phyloP scores from a whole-genome alignment of 2,888 invertebrate genomes.

The Drosophila eohydei region DNA sequence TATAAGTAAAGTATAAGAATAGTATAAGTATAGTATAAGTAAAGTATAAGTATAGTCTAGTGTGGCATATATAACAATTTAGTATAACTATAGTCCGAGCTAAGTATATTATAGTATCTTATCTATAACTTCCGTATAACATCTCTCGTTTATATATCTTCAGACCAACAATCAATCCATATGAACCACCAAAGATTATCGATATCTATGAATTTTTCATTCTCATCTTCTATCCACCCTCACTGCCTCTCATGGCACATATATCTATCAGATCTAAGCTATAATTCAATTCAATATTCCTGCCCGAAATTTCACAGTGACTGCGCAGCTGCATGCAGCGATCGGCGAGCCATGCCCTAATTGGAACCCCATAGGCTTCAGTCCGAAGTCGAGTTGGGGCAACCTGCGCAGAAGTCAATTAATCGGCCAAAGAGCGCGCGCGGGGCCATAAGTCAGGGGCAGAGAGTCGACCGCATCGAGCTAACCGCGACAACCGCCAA shows the following conservation, averaged over 20 bases:
- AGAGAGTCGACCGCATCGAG: slow-evolving; percentile 19
- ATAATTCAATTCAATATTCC: neutral
- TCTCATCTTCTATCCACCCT: neutral
- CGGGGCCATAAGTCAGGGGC: slow-evolving; percentile 66
- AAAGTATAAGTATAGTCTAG: too few species aligned
- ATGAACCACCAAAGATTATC: too few species aligned
- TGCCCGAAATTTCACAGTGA: neutral
- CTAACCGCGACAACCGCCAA: slow-evolving; percentile 80
- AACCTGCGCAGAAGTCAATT: slow-evolving; percentile 63
- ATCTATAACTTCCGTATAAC: too few species aligned
- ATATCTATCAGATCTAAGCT: neutral
- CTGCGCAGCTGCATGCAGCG: slow-evolving; percentile 12
- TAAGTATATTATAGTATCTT: too few species aligned
- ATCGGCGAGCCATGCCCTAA: slow-evolving; percentile 41
- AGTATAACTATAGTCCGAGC: too few species aligned
- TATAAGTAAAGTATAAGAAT: too few species aligned
- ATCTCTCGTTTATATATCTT: neutral
- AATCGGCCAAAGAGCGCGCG: slow-evolving; percentile 65
- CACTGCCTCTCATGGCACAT: neutral
- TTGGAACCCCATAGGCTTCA: slow-evolving; percentile 68
- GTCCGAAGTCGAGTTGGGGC: neutral
- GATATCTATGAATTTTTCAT: neutral
- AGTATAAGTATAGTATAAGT: too few species aligned
- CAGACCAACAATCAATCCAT: neutral
- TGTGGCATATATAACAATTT: too few species aligned